Percentiles rank a stretch among this genome's conserved stretches.
Evolutionary conservation across 2,797 vertebrate genomes (phyloP).

Genomic region (Nannoperca obscura): DNA sequence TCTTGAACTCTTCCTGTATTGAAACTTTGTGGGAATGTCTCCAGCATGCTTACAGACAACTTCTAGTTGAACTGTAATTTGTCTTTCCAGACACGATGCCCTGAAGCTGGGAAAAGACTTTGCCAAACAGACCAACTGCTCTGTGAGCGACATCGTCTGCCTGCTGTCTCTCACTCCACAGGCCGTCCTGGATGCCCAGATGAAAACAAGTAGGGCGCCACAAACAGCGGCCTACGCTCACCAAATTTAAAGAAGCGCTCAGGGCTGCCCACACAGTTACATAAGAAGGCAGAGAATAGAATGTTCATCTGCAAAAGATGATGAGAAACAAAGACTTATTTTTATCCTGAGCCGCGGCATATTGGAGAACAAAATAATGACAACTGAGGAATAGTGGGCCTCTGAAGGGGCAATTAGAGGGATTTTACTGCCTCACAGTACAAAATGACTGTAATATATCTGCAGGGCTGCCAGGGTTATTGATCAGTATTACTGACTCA

Average conservation of each 20-base stretch:
- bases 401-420: conserved; percentile 44
- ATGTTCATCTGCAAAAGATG: conserved; percentile 42
- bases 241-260: conserved; percentile 48
- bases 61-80: not conserved
- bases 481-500: conserved; percentile 48
- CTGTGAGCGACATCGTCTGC: conserved; percentile 78
- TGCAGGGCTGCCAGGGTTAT: conserved; percentile 45
- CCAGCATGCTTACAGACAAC: conserved; percentile 5
- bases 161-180: conserved; percentile 82
- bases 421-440: conserved; percentile 25
- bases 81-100: conserved; percentile 79
- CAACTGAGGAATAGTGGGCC: conserved; percentile 17
- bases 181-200: conserved; percentile 81
- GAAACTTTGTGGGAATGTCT: not conserved
- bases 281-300: conserved; percentile 45
- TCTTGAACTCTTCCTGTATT: not conserved
- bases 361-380: conserved; percentile 27
- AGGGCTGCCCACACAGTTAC: conserved; percentile 54
- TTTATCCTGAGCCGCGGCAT: conserved; percentile 14
- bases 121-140: conserved; percentile 83
- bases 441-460: conserved; percentile 45
- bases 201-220: conserved; percentile 82
- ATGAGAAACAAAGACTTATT: conserved; percentile 29
- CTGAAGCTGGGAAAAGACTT: conserved; percentile 83
- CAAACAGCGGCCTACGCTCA: conserved; percentile 23